phyloP scores from a whole-genome alignment of 2,113 vertebrate species.

The Excalfactoria chinensis region DNA sequence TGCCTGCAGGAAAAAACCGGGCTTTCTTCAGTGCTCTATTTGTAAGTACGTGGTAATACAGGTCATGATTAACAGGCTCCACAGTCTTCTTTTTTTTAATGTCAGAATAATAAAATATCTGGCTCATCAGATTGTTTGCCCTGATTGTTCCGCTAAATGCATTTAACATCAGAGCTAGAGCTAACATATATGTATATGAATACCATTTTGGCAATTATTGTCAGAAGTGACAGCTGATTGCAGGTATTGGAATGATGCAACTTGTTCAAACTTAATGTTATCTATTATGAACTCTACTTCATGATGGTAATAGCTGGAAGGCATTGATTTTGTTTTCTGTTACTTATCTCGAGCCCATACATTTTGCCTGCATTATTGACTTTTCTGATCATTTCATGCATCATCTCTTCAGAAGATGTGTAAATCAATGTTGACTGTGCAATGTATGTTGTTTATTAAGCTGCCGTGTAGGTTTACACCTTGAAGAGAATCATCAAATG shows the following conservation, averaged over 20 bases:
- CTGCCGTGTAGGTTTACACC: slow-evolving; percentile 72
- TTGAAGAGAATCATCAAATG: slow-evolving; percentile 75
- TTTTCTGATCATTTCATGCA: slow-evolving; percentile 83
- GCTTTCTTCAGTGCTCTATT: slow-evolving; percentile 61
- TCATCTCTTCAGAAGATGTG: slow-evolving; percentile 82
- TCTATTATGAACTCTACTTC: slow-evolving; percentile 83
- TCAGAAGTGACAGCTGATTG: slow-evolving; percentile 77
- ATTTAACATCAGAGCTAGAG: slow-evolving; percentile 56
- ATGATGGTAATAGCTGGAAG: slow-evolving; percentile 83
- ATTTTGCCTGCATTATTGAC: slow-evolving; percentile 84
- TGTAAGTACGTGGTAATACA: slow-evolving; percentile 40
- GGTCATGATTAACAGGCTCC: slow-evolving; percentile 67
- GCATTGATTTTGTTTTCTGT: slow-evolving; percentile 85
- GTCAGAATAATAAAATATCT: slow-evolving; percentile 66
- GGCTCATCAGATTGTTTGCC: slow-evolving; percentile 34
- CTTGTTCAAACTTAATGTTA: slow-evolving; percentile 83
- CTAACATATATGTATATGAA: slow-evolving; percentile 46
- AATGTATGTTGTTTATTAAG: slow-evolving; percentile 81
- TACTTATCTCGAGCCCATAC: slow-evolving; percentile 81
- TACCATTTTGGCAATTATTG: slow-evolving; percentile 68
- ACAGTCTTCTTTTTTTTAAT: slow-evolving; percentile 51
- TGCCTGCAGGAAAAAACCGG: slow-evolving; percentile 17
- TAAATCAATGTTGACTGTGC: slow-evolving; percentile 84
- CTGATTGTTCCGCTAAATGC: slow-evolving; percentile 67
- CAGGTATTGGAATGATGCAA: slow-evolving; percentile 79